phyloP scores from a whole-genome alignment of 2,888 invertebrate genomes.

The Platynereis dumerilii region DNA sequence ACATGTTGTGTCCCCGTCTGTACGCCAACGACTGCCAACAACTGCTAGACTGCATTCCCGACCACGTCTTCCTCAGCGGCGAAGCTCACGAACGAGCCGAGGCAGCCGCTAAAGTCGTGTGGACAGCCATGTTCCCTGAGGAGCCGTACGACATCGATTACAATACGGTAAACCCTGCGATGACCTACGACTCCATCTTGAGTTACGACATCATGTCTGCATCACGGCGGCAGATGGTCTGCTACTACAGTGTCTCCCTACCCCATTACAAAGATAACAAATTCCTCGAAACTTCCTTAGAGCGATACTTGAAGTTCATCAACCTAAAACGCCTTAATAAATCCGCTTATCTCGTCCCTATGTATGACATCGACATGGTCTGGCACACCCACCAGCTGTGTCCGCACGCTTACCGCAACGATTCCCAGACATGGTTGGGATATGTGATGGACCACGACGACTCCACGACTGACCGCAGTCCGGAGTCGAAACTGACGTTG shows the following conservation, averaged over 20 bases:
- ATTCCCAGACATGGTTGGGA: conserved; percentile 53
- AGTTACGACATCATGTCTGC: conserved; percentile 60
- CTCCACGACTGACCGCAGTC: conserved; percentile 62
- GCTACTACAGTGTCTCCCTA: conserved; percentile 65
- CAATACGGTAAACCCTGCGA: not conserved
- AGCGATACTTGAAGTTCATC: conserved; percentile 62
- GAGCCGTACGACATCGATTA: conserved; percentile 22
- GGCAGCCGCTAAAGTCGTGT: conserved; percentile 44
- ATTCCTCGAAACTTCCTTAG: conserved; percentile 61
- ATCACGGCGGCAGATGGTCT: conserved; percentile 62
- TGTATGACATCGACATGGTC: conserved; percentile 65
- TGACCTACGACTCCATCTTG: not conserved
- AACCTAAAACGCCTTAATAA: conserved; percentile 49
- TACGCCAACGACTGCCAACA: conserved; percentile 52
- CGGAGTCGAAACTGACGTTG: conserved; percentile 61
- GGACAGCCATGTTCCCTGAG: conserved; percentile 37
- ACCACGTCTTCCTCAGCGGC: conserved; percentile 60
- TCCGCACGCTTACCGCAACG: conserved; percentile 53
- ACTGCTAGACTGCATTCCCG: conserved; percentile 53
- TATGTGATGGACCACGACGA: conserved; percentile 65
- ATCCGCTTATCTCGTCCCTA: conserved; percentile 62
- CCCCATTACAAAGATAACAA: conserved; percentile 64
- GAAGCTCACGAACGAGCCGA: conserved; percentile 46
- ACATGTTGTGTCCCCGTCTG: conserved; percentile 52
- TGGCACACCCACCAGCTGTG: conserved; percentile 66